These are phyloP conservation scores for Dione vanillae DNA, from an alignment of 2,888 invertebrate species.

Conservation along the genomic window DNA sequence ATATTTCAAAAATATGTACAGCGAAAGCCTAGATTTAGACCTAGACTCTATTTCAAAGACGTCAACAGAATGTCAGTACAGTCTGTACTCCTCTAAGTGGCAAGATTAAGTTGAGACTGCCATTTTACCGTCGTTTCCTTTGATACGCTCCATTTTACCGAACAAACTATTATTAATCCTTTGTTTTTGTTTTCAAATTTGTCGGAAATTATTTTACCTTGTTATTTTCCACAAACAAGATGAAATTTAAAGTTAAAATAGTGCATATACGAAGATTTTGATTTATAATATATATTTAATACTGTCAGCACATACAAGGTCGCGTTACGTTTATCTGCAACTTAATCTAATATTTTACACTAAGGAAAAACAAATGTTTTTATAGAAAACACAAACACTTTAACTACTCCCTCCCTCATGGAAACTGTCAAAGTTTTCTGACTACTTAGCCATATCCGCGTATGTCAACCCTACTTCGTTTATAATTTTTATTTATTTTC, in stretches of 20 bases:
- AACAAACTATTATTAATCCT: slow-evolving; percentile 42
- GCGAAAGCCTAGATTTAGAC: background rate
- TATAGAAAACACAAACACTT: no score
- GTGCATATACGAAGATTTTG: background rate
- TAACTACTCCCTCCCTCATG: no score
- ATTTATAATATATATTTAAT: no score
- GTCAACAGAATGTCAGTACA: slow-evolving; percentile 58
- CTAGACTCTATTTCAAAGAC: slow-evolving; percentile 55
- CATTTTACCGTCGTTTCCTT: slow-evolving; percentile 45
- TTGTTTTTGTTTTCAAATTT: slow-evolving; percentile 39
- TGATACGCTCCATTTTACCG: slow-evolving; percentile 42
- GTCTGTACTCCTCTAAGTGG: slow-evolving; percentile 45
- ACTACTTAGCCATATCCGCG: no score
- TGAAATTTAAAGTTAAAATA: background rate
- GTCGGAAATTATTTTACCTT: slow-evolving; percentile 34
- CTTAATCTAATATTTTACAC: no score
- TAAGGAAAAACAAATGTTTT: no score
- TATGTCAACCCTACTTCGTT: no score
- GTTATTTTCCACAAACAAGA: slow-evolving; percentile 15
- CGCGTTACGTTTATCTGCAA: no score
- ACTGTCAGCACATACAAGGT: no score
- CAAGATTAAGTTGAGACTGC: slow-evolving; percentile 46
- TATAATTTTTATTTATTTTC: no score
- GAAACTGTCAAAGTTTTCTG: no score
- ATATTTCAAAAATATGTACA: no score